phyloP scores from a whole-genome alignment of 2,888 invertebrate genomes.

The Athripsodes cinereus region DNA sequence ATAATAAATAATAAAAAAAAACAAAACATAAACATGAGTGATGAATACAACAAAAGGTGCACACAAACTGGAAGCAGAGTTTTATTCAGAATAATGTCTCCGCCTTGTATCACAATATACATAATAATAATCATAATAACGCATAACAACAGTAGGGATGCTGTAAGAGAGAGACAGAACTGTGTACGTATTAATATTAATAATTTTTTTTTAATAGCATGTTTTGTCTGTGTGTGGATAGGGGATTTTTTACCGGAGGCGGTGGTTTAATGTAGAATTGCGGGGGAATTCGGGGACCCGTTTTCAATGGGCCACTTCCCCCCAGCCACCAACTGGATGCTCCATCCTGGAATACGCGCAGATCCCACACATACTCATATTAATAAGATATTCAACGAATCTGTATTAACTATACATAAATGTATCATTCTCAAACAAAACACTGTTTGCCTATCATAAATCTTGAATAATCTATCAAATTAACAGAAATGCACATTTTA shows the following conservation, averaged over 20 bases:
- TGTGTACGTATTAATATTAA: background rate
- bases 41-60: background rate
- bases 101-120: no score
- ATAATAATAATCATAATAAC: background rate
- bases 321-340: slow-evolving; percentile 24
- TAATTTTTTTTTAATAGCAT: background rate
- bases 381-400: no score
- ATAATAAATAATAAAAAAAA: no score
- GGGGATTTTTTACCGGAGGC: slow-evolving; percentile 21
- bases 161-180: background rate
- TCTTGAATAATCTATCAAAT: no score
- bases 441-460: no score
- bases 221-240: background rate
- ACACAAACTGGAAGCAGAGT: background rate
- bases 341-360: slow-evolving; percentile 22
- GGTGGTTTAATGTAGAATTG: slow-evolving; percentile 27
- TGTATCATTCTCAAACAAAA: no score
- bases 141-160: background rate
- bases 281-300: slow-evolving; percentile 31
- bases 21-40: background rate
- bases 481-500: no score
- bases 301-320: slow-evolving; percentile 34
- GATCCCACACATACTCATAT: background rate
- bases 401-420: no score
- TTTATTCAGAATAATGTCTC: background rate